Base-by-base conservation (phyloP, 2,888 invertebrate genomes). In the Syrista parreyssii region DNA sequence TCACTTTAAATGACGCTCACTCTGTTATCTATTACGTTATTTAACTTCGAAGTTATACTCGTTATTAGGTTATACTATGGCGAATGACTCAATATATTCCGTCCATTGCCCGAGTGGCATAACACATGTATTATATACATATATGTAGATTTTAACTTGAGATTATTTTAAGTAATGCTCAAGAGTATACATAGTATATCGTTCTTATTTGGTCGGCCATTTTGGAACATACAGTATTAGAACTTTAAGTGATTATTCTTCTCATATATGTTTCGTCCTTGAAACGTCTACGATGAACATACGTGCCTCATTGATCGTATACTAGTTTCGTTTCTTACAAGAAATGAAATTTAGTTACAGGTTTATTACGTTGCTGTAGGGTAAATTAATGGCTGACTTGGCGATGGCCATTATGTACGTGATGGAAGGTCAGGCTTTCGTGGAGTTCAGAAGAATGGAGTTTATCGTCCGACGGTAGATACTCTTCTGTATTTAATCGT, bases 221-320 rank as follows among this genome's bases (percentile, higher is more conserved):
- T 55, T 55, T 55, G 55, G 23, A 55, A 9, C 23, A 23, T 23
- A 23, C 23, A 55, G 6, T 55, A 23, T 55, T 55, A 55, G 23
- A 55, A 23, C 9, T 55, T 0, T 23, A 55, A 23, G 23, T 55
- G 23, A 55, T 55, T n/a, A 74, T 30, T 68, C 33, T 81, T 82
- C 82, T 86, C 84, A 75, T 77, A 79, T 76, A 80, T 84, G 79
- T 85, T 85, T 85, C 81, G 68, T n/a, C 6, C 9, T 1, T 32
- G 83, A 85, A 85, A 86, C 82, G 80, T 81, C 74, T 82, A 81
- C 71, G 12, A 84, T 84, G 84, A 81, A 75, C 30, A 23, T 40
- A 23, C 2, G 12, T 32, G 35, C 33, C 23, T 55, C 55, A 9
- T 55, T 23, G 23, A 55, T 23, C 33, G 71, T 71, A 73, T 73